A percentile compares a stretch with the other conserved stretches of the same genome.
Evolutionary conservation across 2,113 vertebrate species (phyloP).

Genomic region (Amphiprion ocellaris): DNA sequence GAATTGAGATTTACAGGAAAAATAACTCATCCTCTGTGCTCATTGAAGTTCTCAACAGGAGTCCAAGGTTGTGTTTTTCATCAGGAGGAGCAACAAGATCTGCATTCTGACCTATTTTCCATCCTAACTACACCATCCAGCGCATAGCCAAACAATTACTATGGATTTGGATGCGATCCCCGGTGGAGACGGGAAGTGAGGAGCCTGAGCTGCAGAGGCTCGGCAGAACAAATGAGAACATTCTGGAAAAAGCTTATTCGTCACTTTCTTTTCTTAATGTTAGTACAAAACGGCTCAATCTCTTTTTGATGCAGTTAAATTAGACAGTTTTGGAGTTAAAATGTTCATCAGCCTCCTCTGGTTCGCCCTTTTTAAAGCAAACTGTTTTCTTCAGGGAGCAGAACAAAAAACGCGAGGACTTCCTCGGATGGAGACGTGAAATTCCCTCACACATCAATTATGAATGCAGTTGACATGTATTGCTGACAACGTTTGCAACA

Average conservation of each 20-base stretch:
- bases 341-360: background rate
- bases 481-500: conserved; percentile 16
- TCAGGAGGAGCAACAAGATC: too few relatives aligned
- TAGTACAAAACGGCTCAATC: background rate
- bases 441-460: conserved; percentile 54
- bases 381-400: conserved; percentile 12
- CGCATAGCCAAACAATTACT: conserved; percentile 19
- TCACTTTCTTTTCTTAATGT: background rate
- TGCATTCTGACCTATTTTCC: conserved; percentile 15
- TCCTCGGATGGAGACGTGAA: conserved; percentile 23
- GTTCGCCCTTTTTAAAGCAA: background rate
- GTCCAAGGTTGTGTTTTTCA: conserved; percentile 20
- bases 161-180: conserved; percentile 24
- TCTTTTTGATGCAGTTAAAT: background rate
- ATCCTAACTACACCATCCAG: conserved; percentile 15
- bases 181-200: conserved; percentile 10
- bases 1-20: too few relatives aligned
- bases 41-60: conserved; percentile 19
- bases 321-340: background rate
- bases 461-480: conserved; percentile 47
- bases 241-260: background rate
- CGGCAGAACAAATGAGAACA: background rate
- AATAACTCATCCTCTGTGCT: background rate
- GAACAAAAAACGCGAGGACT: background rate
- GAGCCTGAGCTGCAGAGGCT: conserved; percentile 3